Conservation (phyloP, 2,888 invertebrate species). For the Eubasilissa splendida region DNA sequence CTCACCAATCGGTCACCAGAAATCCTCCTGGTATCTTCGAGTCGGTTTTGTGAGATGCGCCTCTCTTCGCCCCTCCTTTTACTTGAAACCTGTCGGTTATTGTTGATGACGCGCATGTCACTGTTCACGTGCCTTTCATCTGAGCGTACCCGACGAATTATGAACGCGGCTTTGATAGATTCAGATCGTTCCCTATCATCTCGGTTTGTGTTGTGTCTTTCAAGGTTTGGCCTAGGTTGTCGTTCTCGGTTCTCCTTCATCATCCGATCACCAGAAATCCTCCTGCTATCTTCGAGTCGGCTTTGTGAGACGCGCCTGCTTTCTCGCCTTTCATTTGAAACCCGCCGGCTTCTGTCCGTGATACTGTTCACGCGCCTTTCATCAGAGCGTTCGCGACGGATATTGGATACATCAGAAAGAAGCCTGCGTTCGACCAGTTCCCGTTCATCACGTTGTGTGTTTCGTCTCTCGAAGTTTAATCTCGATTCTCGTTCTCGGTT, state of each 20-base stretch:
- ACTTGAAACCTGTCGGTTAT: neutral
- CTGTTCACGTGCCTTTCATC: neutral
- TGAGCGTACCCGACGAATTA: conserved; percentile 1
- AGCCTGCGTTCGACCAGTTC: conserved; percentile 1
- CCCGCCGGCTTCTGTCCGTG: too few species aligned
- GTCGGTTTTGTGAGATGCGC: conserved; percentile 5
- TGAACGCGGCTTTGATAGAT: neutral
- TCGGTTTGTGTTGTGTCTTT: conserved; percentile 15
- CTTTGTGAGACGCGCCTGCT: neutral
- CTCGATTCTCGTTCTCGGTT: neutral
- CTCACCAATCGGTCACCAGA: neutral
- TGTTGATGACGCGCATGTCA: too few species aligned
- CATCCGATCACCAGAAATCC: neutral
- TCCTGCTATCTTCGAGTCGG: neutral
- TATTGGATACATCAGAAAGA: neutral
- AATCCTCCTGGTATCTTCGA: neutral
- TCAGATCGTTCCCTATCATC: neutral
- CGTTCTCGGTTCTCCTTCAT: neutral
- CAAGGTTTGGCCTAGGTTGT: neutral
- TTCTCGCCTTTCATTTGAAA: neutral
- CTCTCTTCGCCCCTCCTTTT: neutral
- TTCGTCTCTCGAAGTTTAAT: neutral
- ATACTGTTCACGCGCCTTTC: neutral
- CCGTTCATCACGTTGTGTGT: neutral
- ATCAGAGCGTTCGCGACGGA: conserved; percentile 1